A percentile compares a stretch with the other conserved stretches of the same genome.
Conservation (phyloP, 2,797 vertebrate genomes). For the Myotis myotis region DNA sequence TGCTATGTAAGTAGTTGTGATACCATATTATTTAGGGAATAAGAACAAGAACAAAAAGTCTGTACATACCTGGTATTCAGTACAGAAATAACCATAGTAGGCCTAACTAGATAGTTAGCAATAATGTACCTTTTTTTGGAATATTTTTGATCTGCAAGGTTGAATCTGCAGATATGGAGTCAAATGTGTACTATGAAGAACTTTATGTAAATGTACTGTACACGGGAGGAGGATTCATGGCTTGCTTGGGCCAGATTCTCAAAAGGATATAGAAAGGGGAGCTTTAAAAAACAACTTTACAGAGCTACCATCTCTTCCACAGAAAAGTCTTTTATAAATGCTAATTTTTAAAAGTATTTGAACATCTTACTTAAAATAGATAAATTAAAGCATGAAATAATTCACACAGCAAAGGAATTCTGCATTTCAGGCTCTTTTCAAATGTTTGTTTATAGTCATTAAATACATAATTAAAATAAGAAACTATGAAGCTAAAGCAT, state of each 20-base stretch:
- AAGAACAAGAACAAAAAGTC: not conserved
- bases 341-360: not conserved
- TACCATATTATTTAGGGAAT: not conserved
- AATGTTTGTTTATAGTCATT: not conserved
- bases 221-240: not conserved
- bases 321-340: not conserved
- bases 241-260: not conserved
- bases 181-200: not conserved
- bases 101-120: not conserved
- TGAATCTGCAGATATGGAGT: not conserved
- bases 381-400: not conserved
- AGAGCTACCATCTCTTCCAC: not conserved
- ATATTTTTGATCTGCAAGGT: not conserved
- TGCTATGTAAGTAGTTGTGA: not conserved
- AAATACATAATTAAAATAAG: slow-evolving; percentile 12
- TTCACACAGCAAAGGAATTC: not conserved
- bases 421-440: not conserved
- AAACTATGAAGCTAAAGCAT: not conserved
- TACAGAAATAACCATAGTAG: not conserved
- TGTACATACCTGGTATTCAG: not conserved
- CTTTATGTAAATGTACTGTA: not conserved
- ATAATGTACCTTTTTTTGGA: not conserved
- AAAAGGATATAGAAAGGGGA: not conserved
- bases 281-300: not conserved
- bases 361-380: not conserved